Base-by-base conservation (phyloP, 1,140 invertebrate genomes). In the Drosophila burlai region DNA sequence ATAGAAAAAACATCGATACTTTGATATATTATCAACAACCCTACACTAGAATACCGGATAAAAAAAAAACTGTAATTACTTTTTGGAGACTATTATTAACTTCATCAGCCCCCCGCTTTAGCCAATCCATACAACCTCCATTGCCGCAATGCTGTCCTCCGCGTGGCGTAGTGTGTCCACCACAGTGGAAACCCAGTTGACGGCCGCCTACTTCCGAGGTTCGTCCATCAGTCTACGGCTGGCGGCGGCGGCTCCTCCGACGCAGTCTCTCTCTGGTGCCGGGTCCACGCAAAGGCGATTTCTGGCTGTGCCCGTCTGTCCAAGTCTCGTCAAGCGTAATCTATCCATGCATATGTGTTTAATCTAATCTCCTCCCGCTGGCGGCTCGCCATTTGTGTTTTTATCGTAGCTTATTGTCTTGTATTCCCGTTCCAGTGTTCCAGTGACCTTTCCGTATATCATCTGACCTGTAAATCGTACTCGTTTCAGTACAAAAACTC, bases 401-500 rank as follows among this genome's bases (percentile, higher is more conserved):
- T 40, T n/a, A 21, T 46, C 57, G 52, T 69, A 64, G 63, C 42
- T 43, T 62, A 18, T 54, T 54, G 34, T 59, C 26, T 50, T 59
- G 40, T 69, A 52, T 71, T 58, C 62, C 49, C 60, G 52, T 26
- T 34, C 21, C 24, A 52, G 9, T 50, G 15, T 47, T 16, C 4
- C 8, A 49, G 15, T 46, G 40, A 21, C 57, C 16, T 49, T 43
- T 9, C 18, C 49, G 11, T 45, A 7, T 68, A n/a, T 54, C 57
- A 34, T 42, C 11, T 59, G 29, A 50, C 29, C 47, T 66, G 40
- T 62, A 76, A 38, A 47, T 34, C 9, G 34, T 26, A 16, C 36
- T 73, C 21, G 7, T 81, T 77, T n/a, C 71, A 93, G 92, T 76
- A 52, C 92, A 93, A 79, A 93, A 94, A 59, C 83, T 93, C 13